Conservation (phyloP, 1,140 invertebrate genomes). For the Aphelinus certus region DNA sequence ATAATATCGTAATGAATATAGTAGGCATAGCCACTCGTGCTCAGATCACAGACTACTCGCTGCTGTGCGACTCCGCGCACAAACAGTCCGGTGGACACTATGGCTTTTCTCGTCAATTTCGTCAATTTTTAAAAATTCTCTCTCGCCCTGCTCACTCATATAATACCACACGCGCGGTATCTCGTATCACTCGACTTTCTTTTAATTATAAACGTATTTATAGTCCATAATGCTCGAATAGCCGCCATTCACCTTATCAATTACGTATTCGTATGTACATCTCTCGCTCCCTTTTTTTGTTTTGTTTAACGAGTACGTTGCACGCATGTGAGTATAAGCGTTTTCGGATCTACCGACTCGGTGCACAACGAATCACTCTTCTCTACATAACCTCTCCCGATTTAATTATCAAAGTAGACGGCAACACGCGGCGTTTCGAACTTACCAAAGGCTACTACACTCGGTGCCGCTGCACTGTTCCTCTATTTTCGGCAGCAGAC, state of each 20-base stretch:
- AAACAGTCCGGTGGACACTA: conserved; percentile 64
- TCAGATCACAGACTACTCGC: conserved; percentile 66
- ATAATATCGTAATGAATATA: conserved; percentile 63
- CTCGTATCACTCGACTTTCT: neutral
- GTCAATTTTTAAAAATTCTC: conserved; percentile 7
- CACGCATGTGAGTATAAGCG: neutral
- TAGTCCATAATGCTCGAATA: conserved; percentile 10
- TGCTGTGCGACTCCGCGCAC: conserved; percentile 59
- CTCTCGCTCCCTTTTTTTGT: conserved; percentile 12
- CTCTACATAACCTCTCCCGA: conserved; percentile 1
- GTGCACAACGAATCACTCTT: neutral
- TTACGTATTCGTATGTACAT: conserved; percentile 10
- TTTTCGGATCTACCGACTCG: conserved; percentile 5
- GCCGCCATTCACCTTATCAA: neutral
- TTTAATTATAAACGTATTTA: conserved; percentile 15
- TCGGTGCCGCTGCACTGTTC: conserved; percentile 5
- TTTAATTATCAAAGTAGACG: conserved; percentile 16
- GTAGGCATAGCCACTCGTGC: conserved; percentile 65
- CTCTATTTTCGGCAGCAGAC: conserved; percentile 1
- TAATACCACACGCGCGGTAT: neutral
- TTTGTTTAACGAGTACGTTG: neutral
- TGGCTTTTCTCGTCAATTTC: conserved; percentile 56
- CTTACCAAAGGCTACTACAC: conserved; percentile 26
- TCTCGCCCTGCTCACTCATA: neutral
- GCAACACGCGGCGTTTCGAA: conserved; percentile 21